phyloP scores from a whole-genome alignment of 2,797 vertebrate species.

The Anabacerthia variegaticeps region DNA sequence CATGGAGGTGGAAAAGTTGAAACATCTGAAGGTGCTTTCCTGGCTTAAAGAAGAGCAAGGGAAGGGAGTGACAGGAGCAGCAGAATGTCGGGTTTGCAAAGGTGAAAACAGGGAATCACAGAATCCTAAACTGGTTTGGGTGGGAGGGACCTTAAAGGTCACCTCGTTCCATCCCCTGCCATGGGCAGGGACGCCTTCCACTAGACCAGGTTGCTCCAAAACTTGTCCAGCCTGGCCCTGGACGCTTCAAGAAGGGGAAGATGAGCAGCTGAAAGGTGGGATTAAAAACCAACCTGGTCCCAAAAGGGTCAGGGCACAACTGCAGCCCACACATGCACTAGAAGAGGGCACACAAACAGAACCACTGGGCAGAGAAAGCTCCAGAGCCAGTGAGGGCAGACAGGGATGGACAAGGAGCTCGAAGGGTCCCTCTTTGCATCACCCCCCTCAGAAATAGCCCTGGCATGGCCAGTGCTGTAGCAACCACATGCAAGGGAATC shows the following conservation, averaged over 20 bases:
- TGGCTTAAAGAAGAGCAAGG: not conserved
- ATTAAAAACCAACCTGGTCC: not conserved
- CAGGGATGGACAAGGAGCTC: not conserved
- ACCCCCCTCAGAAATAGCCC: not conserved
- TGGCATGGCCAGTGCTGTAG: not conserved
- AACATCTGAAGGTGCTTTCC: not conserved
- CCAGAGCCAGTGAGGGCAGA: not conserved
- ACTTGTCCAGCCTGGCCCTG: not conserved
- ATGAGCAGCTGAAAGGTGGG: not conserved
- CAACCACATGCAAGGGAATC: accelerated
- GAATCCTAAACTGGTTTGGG: not conserved
- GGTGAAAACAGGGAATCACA: not conserved
- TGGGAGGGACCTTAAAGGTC: not conserved
- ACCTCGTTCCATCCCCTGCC: not conserved
- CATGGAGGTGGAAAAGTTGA: not conserved
- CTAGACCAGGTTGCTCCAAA: not conserved
- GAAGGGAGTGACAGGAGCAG: not conserved
- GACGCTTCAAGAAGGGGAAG: not conserved
- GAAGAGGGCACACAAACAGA: not conserved
- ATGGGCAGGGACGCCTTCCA: not conserved
- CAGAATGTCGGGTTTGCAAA: not conserved
- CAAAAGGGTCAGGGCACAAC: not conserved
- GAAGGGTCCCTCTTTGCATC: not conserved
- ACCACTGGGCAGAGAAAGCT: not conserved
- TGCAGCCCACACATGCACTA: not conserved